phyloP scores from a whole-genome alignment of 1,140 invertebrate genomes.

The Aphelinus certus region DNA sequence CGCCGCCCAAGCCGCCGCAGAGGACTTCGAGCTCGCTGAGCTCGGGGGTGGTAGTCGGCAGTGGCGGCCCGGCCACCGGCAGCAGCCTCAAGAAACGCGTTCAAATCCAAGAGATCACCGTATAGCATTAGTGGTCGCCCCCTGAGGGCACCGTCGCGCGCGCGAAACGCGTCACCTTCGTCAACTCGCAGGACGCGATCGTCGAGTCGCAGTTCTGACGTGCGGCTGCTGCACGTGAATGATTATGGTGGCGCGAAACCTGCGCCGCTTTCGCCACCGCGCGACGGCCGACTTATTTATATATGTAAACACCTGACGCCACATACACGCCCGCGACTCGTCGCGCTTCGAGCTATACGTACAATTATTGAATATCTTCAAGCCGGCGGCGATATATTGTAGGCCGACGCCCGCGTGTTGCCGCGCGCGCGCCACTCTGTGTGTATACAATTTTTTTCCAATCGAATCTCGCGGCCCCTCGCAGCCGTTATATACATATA shows the following conservation, averaged over 20 bases:
- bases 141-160: constrained; percentile 57
- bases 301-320: too few relatives aligned
- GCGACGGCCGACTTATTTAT: constrained; percentile 10
- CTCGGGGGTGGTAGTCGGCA: constrained; percentile 28
- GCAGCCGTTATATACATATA: too few relatives aligned
- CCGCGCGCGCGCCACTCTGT: too few relatives aligned
- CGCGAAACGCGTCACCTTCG: constrained; percentile 61
- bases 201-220: constrained; percentile 57
- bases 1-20: constrained; percentile 63
- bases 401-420: too few relatives aligned
- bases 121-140: constrained; percentile 70
- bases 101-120: constrained; percentile 74
- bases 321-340: too few relatives aligned
- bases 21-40: constrained; percentile 62
- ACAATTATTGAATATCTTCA: too few relatives aligned
- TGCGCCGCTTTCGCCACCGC: constrained; percentile 16
- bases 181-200: constrained; percentile 55
- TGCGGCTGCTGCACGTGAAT: neutral
- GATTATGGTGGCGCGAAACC: constrained; percentile 13
- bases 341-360: too few relatives aligned
- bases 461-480: too few relatives aligned
- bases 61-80: constrained; percentile 48
- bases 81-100: constrained; percentile 70
- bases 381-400: too few relatives aligned
- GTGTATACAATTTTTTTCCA: too few relatives aligned